Evolutionary conservation across 2,888 invertebrate species (phyloP), one percentile per base, ranked within the genome.

Genomic region (Xestia c-nigrum): DNA sequence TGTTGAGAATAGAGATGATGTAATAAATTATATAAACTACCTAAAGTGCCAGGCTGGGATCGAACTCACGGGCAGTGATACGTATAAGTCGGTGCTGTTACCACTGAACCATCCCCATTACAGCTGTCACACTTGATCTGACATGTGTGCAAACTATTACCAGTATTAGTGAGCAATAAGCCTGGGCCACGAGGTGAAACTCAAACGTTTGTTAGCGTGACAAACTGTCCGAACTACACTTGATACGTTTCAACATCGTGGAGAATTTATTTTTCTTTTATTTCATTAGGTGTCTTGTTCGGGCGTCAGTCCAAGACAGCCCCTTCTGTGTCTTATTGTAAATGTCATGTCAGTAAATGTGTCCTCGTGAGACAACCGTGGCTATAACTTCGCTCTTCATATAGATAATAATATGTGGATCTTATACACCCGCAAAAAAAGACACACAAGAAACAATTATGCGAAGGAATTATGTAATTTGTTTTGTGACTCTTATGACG

Each of bases 191-290:
- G 69, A 47, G 24, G 75, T 74, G 75, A 74, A 84, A 84, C 67
- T 84, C 71, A 74, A 78, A 69, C 81, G 70, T 74, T 74, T 70
- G 46, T 67, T 72, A 71, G 65, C 77, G 50, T 75, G 85, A 75
- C 81, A 73, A 69, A 76, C 76, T 87, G 61, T 76, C 78, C 38
- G 50, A 80, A 61, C 52, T 70, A 55, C 40, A 61, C 38, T 68
- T 61, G 16, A 75, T 63, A 73, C 64, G 19, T 73, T 74, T 85
- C 69, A 74, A 76, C 74, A 77, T 64, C 12, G 31, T 10, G 14
- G 31, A 74, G 61, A 87, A 83, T 83, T 75, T 64, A 77, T 83
- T 79, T 80, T 83, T 80, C 77, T 76, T 61, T 66, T 71, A 76
- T 85, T 73, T 76, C 74, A 79, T 83, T 81, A 81, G 64, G 43